A percentile compares a stretch with the other conserved stretches of the same genome.
Conservation (phyloP, 2,888 invertebrate species). For the Temnothorax ravouxi region DNA sequence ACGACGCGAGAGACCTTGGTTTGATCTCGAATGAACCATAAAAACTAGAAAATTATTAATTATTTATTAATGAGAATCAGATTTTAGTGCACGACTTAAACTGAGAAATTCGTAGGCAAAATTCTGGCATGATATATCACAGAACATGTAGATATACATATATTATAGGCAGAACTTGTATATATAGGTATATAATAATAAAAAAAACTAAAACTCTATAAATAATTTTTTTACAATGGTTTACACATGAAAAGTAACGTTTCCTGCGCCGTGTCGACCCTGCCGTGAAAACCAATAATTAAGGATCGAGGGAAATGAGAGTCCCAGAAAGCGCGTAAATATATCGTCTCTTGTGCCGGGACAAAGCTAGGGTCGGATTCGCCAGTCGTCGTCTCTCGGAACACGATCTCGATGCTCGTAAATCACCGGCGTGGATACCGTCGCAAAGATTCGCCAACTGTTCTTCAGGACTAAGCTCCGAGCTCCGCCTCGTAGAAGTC, state of each 20-base stretch:
- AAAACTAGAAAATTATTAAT: not conserved
- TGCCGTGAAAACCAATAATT: not conserved
- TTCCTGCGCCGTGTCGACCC: not conserved
- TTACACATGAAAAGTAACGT: not conserved
- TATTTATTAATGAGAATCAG: not conserved
- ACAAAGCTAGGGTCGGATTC: not conserved
- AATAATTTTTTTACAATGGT: not conserved
- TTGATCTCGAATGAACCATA: not conserved
- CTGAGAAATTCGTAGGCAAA: not conserved
- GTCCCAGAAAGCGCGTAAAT: not conserved
- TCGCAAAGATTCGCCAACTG: conserved; percentile 35
- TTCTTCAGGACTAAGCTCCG: not conserved
- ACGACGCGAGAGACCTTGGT: not conserved
- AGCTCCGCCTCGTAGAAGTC: not conserved
- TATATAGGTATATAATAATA: not conserved
- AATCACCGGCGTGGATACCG: conserved; percentile 1
- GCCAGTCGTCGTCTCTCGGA: conserved; percentile 4
- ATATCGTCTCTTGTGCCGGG: not conserved
- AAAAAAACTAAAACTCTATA: not conserved
- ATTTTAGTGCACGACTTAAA: not conserved
- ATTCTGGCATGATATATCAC: not conserved
- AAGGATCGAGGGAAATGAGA: not conserved
- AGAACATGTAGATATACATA: no score
- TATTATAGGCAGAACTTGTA: no score
- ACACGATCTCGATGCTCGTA: conserved; percentile 23